Percentiles rank a stretch among this genome's conserved stretches.
phyloP scores from a whole-genome alignment of 2,113 vertebrate species.

The Syrmaticus mikado region DNA sequence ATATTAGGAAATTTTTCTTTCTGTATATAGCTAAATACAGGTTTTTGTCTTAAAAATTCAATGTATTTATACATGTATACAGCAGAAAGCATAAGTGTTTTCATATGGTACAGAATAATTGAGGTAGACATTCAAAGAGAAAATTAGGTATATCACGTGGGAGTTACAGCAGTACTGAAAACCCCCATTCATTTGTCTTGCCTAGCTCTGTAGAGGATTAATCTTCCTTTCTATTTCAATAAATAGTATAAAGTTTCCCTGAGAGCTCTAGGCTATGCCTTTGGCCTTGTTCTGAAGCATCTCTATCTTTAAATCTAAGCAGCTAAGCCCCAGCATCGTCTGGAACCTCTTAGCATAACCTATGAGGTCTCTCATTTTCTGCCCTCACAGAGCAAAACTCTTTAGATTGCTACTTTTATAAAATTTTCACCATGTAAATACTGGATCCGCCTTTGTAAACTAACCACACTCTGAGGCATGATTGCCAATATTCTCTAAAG shows the following conservation, averaged over 20 bases:
- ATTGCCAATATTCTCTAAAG: neutral
- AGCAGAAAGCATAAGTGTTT: neutral
- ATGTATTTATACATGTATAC: neutral
- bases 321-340: neutral
- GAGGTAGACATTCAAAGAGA: conserved; percentile 14
- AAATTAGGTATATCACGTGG: conserved; percentile 9
- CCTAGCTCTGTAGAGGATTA: neutral
- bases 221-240: conserved; percentile 39
- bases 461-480: neutral
- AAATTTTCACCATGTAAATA: neutral
- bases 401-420: neutral
- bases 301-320: neutral
- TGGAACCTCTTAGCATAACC: neutral
- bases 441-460: neutral
- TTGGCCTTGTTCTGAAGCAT: neutral
- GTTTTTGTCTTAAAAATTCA: conserved; percentile 15
- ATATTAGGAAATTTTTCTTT: neutral
- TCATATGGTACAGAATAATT: neutral
- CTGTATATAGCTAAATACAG: neutral
- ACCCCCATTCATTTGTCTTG: conserved; percentile 11
- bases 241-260: neutral
- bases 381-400: neutral
- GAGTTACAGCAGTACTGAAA: conserved; percentile 20
- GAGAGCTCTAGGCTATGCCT: neutral
- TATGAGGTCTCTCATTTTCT: neutral